These are phyloP conservation scores for Fulica atra DNA, from an alignment of 2,113 vertebrate species.

Conservation along the genomic window DNA sequence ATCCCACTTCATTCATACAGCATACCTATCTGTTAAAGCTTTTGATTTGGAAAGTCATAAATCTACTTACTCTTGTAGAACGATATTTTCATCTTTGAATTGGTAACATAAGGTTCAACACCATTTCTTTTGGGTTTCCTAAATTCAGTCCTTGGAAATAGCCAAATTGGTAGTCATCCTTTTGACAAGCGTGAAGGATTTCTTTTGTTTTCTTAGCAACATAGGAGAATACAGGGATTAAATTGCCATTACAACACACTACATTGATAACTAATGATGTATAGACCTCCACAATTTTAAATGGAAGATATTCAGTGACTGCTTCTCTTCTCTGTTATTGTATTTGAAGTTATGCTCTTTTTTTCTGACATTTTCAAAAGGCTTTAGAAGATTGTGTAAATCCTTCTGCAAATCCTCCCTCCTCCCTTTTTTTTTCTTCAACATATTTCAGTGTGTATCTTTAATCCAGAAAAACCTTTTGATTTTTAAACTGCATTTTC, in stretches of 20 bases:
- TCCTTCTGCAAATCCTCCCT: neutral
- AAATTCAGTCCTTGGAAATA: neutral
- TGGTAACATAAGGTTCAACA: neutral
- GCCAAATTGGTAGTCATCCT: neutral
- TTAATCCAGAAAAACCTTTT: neutral
- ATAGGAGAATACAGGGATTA: neutral
- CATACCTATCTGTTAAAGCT: neutral
- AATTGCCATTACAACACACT: neutral
- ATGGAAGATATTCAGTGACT: neutral
- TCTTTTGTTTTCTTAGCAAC: neutral
- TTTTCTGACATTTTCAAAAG: neutral
- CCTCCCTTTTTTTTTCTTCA: neutral
- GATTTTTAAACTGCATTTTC: neutral
- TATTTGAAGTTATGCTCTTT: neutral
- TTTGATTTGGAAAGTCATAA: neutral
- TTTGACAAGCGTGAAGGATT: neutral
- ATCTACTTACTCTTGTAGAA: neutral
- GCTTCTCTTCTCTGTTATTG: neutral
- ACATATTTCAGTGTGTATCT: neutral
- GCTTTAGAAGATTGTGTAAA: neutral
- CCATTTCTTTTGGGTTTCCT: neutral
- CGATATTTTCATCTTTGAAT: neutral
- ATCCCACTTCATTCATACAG: neutral
- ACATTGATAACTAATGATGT: neutral
- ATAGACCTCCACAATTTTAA: neutral